phyloP scores from a whole-genome alignment of 2,797 vertebrate species.

The Notamacropus eugenii region DNA sequence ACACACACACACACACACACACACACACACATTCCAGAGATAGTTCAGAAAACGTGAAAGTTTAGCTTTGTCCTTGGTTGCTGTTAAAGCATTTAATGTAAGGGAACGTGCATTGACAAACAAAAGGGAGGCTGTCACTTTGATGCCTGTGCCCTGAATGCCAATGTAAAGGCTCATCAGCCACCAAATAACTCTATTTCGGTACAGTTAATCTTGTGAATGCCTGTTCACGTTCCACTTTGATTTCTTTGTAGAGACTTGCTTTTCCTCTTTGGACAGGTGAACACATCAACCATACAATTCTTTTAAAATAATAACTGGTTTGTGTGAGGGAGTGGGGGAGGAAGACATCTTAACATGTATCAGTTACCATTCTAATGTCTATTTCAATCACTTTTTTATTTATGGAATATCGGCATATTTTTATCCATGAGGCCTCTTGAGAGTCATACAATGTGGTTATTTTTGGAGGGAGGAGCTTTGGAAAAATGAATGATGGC shows the following conservation, averaged over 20 bases:
- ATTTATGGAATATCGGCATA: conserved; percentile 59
- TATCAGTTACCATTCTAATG: conserved; percentile 59
- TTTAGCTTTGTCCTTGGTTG: conserved; percentile 76
- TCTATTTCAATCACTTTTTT: conserved; percentile 67
- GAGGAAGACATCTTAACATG: conserved; percentile 54
- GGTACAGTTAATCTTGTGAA: conserved; percentile 75
- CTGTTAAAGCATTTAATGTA: conserved; percentile 70
- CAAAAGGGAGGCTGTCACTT: conserved; percentile 79
- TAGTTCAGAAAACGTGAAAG: conserved; percentile 79
- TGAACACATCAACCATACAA: conserved; percentile 71
- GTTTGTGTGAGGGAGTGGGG: conserved; percentile 58
- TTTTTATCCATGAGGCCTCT: conserved; percentile 64
- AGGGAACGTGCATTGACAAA: conserved; percentile 72
- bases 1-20: not conserved
- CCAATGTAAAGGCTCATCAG: conserved; percentile 60
- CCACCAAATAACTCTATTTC: conserved; percentile 74
- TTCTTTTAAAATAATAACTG: conserved; percentile 72
- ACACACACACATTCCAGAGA: conserved; percentile 68
- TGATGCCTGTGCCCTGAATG: conserved; percentile 69
- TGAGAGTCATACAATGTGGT: conserved; percentile 31
- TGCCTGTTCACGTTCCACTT: conserved; percentile 63
- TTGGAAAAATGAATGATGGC: conserved; percentile 67
- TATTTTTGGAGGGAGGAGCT: conserved; percentile 69
- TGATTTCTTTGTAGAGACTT: conserved; percentile 76
- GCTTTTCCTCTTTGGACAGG: conserved; percentile 81